Evolutionary conservation across 1,140 invertebrate genomes (phyloP).

Genomic region (Drosophila mojavensis): DNA sequence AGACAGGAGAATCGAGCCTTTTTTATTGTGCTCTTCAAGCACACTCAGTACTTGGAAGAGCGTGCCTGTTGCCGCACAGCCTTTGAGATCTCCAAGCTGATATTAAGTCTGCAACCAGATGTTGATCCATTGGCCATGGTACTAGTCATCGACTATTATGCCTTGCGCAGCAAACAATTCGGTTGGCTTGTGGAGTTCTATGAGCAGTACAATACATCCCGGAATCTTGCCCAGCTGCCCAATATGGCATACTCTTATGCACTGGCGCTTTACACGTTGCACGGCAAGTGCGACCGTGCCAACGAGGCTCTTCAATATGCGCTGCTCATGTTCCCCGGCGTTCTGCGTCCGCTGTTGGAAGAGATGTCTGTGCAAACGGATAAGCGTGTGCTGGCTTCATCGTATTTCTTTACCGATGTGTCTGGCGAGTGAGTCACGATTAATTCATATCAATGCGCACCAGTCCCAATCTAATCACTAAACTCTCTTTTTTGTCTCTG

Average conservation of each 20-base stretch:
- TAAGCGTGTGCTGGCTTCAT: constrained; percentile 86
- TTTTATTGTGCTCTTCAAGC: constrained; percentile 93
- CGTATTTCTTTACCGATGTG: constrained; percentile 84
- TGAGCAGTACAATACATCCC: constrained; percentile 87
- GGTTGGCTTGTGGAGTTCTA: constrained; percentile 92
- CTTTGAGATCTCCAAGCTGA: constrained; percentile 91
- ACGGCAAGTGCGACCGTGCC: constrained; percentile 85
- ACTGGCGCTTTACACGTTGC: constrained; percentile 89
- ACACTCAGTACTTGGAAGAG: constrained; percentile 91
- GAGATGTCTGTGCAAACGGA: constrained; percentile 91
- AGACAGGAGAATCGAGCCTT: constrained; percentile 94
- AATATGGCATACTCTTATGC: constrained; percentile 95
- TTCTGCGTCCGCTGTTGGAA: constrained; percentile 90
- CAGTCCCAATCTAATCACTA: constrained; percentile 18
- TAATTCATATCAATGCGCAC: not conserved
- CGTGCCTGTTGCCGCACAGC: constrained; percentile 92
- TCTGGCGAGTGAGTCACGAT: constrained; percentile 66
- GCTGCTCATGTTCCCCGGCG: constrained; percentile 92
- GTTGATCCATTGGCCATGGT: constrained; percentile 93
- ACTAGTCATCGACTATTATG: constrained; percentile 94
- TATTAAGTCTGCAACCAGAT: constrained; percentile 92
- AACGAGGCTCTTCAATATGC: constrained; percentile 90
- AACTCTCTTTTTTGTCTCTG: constrained; percentile 42
- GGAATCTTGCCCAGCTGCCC: constrained; percentile 92
- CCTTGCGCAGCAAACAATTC: constrained; percentile 91